Evolutionary conservation across 2,888 invertebrate genomes (phyloP).

Genomic region (Philaethria dido): DNA sequence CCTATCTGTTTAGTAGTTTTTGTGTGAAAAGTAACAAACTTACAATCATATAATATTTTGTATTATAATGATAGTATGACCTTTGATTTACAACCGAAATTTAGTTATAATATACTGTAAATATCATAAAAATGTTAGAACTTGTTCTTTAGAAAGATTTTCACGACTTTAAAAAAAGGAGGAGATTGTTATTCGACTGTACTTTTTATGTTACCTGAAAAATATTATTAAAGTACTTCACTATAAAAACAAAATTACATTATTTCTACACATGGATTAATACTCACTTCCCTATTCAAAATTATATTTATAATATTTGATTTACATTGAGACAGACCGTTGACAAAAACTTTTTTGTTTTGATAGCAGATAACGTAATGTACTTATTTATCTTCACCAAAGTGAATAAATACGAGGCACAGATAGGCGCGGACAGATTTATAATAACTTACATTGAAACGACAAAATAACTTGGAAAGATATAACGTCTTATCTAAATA

Average conservation of each 20-base stretch:
- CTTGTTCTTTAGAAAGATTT: too few species aligned
- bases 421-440: constrained; percentile 40
- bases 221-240: too few species aligned
- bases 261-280: not conserved
- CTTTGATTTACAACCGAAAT: too few species aligned
- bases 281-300: not conserved
- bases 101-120: too few species aligned
- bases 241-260: not conserved
- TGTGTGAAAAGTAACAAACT: too few species aligned
- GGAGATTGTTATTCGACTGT: too few species aligned
- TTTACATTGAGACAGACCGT: constrained; percentile 24
- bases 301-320: constrained; percentile 28
- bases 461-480: constrained; percentile 23
- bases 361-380: constrained; percentile 37
- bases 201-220: too few species aligned
- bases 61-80: too few species aligned
- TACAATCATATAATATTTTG: too few species aligned
- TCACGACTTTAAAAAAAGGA: too few species aligned
- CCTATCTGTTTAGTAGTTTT: too few species aligned
- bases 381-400: constrained; percentile 39
- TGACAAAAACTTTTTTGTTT: constrained; percentile 40
- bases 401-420: constrained; percentile 39
- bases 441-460: constrained; percentile 39
- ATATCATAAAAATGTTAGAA: too few species aligned
- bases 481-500: constrained; percentile 6